Evolutionary conservation across 2,797 vertebrate species (phyloP).

Genomic region (Natrix natrix): DNA sequence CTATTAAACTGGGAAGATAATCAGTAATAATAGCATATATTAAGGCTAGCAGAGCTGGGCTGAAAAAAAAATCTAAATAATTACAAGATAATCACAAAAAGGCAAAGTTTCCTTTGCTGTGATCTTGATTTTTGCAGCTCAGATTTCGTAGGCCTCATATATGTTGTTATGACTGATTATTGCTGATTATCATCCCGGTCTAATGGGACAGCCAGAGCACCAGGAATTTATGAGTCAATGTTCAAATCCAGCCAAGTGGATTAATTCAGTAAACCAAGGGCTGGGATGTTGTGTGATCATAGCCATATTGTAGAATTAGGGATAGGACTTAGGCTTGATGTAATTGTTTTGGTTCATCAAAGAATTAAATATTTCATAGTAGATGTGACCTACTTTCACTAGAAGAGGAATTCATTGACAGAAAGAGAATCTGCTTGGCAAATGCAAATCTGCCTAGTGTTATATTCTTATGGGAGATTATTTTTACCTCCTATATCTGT

Average conservation of each 20-base stretch:
- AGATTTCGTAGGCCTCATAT: background rate
- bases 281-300: background rate
- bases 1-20: background rate
- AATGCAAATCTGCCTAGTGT: background rate
- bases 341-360: background rate
- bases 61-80: background rate
- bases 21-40: conserved; percentile 8
- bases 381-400: background rate
- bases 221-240: background rate
- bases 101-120: background rate
- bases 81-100: background rate
- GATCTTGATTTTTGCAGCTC: background rate
- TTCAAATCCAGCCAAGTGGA: background rate
- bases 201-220: background rate
- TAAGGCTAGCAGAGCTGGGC: background rate
- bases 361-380: background rate
- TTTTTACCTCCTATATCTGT: background rate
- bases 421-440: background rate
- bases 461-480: background rate
- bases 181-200: background rate
- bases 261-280: background rate
- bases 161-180: background rate
- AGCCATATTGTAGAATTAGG: background rate
- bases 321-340: background rate
- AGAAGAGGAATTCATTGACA: background rate